Conservation (phyloP, 2,888 invertebrate species). For the Euzophera pinguis region DNA sequence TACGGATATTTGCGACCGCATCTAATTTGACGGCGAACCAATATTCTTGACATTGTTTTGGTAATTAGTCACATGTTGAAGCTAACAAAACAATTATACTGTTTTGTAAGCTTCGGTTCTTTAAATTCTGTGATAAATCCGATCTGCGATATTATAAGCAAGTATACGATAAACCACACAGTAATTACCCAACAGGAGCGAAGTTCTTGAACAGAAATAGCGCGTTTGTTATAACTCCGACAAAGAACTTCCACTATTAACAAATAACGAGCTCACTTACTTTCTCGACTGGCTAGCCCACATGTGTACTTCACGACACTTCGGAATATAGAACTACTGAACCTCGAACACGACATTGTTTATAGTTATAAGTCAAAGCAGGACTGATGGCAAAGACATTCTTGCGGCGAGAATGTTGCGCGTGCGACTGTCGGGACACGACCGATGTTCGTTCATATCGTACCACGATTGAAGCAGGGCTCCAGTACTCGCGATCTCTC, state of each 20-base stretch:
- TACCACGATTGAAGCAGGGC: conserved; percentile 51
- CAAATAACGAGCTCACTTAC: conserved; percentile 46
- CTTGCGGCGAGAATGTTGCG: conserved; percentile 33
- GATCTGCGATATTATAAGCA: conserved; percentile 32
- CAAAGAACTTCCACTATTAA: background rate
- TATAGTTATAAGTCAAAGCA: conserved; percentile 41
- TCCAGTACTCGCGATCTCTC: conserved; percentile 33
- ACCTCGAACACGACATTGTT: conserved; percentile 70
- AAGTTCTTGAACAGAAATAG: conserved; percentile 22
- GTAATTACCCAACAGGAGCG: background rate
- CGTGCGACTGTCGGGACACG: conserved; percentile 35
- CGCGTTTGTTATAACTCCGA: conserved; percentile 12
- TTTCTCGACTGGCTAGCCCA: conserved; percentile 70
- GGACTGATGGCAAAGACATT: conserved; percentile 49
- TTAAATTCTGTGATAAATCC: conserved; percentile 17
- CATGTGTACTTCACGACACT: conserved; percentile 75
- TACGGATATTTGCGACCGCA: conserved; percentile 1
- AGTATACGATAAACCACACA: background rate
- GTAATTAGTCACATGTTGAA: conserved; percentile 19
- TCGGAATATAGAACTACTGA: conserved; percentile 66
- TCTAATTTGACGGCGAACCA: conserved; percentile 17
- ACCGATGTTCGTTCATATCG: conserved; percentile 60
- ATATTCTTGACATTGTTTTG: conserved; percentile 15
- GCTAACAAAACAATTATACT: conserved; percentile 15
- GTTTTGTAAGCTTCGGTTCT: conserved; percentile 15